A percentile compares a stretch with the other conserved stretches of the same genome.
phyloP scores from a whole-genome alignment of 2,113 vertebrate species.

The Lota lota region DNA sequence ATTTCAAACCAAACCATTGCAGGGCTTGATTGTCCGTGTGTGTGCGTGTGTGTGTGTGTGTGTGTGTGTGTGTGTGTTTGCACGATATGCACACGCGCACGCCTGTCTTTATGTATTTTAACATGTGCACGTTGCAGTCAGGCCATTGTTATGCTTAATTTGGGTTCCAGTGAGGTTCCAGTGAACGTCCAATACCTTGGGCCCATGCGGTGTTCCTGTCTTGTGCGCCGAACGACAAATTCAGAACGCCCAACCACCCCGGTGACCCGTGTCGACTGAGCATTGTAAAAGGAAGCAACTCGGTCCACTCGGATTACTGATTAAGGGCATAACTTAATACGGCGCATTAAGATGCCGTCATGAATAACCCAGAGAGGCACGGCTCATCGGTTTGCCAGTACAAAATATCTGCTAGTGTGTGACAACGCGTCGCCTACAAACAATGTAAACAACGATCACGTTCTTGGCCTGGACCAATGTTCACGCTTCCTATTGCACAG shows the following conservation, averaged over 20 bases:
- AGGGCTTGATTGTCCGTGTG: too few species aligned
- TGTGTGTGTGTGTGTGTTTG: not conserved
- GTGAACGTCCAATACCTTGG: too few species aligned
- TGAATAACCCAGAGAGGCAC: slow-evolving; percentile 25
- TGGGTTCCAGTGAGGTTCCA: too few species aligned
- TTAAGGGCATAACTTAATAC: slow-evolving; percentile 16
- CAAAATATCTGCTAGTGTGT: slow-evolving; percentile 7
- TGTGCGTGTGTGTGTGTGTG: too few species aligned
- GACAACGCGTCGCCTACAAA: not conserved
- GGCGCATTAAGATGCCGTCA: slow-evolving; percentile 13
- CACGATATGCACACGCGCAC: not conserved
- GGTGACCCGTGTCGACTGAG: slow-evolving; percentile 23
- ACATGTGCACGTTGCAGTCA: too few species aligned
- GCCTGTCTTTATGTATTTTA: too few species aligned
- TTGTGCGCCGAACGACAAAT: not conserved
- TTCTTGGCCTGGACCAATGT: too few species aligned
- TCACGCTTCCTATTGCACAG: too few species aligned
- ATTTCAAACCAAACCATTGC: too few species aligned
- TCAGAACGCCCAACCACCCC: not conserved
- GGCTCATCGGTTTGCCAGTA: not conserved
- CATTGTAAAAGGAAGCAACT: slow-evolving; percentile 5
- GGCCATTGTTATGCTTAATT: too few species aligned
- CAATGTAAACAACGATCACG: not conserved
- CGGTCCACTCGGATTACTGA: slow-evolving; percentile 31
- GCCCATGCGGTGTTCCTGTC: too few species aligned